Percentiles rank a stretch among this genome's conserved stretches.
Conservation (phyloP, 35 echinoderm and acorn worm genomes). For the Patiria miniata region DNA sequence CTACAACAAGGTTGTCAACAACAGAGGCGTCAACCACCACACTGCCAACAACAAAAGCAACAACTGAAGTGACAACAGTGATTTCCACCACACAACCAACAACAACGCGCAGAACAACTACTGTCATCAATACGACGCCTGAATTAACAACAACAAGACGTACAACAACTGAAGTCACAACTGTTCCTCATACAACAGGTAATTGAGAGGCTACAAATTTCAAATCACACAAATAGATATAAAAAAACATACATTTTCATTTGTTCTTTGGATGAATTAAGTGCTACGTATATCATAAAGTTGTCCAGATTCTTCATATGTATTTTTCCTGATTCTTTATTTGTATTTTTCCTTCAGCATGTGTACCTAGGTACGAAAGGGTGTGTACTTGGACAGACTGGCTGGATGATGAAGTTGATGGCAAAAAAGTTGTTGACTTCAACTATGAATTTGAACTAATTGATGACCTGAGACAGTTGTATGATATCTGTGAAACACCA, state of each 20-base stretch:
- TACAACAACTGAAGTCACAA: background rate
- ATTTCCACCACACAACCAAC: background rate
- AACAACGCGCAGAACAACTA: background rate
- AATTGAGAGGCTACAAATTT: no score
- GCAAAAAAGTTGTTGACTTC: background rate
- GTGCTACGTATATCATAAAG: background rate
- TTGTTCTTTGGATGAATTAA: background rate
- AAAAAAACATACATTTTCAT: background rate
- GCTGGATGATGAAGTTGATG: constrained; percentile 10
- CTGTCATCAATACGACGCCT: background rate
- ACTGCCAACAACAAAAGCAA: background rate
- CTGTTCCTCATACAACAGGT: background rate
- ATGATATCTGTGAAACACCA: background rate
- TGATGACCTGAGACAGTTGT: background rate
- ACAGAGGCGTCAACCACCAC: background rate
- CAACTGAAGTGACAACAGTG: background rate
- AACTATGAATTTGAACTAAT: background rate
- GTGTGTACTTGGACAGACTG: background rate
- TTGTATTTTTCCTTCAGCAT: background rate
- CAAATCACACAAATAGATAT: background rate
- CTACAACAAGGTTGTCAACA: background rate
- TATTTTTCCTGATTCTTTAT: background rate
- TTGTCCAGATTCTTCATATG: background rate
- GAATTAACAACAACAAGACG: background rate
- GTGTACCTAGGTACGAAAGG: background rate